A percentile compares a stretch with the other conserved stretches of the same genome.
These are phyloP conservation scores for Lasioglossum vierecki DNA, from an alignment of 2,888 invertebrate species.

Conservation along the genomic window DNA sequence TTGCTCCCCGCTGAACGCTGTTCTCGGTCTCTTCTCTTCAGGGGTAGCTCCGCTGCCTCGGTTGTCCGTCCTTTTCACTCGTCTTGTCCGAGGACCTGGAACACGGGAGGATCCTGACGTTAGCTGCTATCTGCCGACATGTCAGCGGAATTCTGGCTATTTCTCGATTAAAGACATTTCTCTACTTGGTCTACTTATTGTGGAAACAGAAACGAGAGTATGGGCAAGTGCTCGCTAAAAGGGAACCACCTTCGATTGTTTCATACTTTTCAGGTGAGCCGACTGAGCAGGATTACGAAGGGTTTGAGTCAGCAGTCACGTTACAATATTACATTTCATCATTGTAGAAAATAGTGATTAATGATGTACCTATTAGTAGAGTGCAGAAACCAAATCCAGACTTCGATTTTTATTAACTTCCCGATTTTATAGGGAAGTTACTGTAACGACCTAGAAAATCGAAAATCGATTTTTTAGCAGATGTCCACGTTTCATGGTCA, in stretches of 20 bases:
- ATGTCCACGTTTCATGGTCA: no score
- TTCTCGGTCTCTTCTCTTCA: conserved; percentile 96
- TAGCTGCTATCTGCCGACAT: conserved; percentile 76
- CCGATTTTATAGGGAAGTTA: no score
- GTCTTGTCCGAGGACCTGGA: conserved; percentile 87
- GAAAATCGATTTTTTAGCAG: no score
- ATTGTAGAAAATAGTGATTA: background rate
- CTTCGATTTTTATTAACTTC: no score
- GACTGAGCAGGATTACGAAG: background rate
- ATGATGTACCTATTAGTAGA: background rate
- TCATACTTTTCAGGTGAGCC: background rate
- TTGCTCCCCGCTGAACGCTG: conserved; percentile 98
- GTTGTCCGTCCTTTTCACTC: conserved; percentile 84
- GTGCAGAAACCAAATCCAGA: no score
- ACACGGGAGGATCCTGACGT: conserved; percentile 72
- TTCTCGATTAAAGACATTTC: background rate
- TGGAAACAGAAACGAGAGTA: background rate
- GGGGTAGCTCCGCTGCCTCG: conserved; percentile 87
- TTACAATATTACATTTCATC: background rate
- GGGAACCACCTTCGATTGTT: background rate
- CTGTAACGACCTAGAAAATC: no score
- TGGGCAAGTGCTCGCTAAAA: background rate
- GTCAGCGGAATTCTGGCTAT: conserved; percentile 1
- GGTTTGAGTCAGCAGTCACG: no score
- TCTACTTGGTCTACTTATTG: background rate